A percentile compares a stretch with the other conserved stretches of the same genome.
phyloP scores from a whole-genome alignment of 2,888 invertebrate species.

The Caenorhabditis plicata region DNA sequence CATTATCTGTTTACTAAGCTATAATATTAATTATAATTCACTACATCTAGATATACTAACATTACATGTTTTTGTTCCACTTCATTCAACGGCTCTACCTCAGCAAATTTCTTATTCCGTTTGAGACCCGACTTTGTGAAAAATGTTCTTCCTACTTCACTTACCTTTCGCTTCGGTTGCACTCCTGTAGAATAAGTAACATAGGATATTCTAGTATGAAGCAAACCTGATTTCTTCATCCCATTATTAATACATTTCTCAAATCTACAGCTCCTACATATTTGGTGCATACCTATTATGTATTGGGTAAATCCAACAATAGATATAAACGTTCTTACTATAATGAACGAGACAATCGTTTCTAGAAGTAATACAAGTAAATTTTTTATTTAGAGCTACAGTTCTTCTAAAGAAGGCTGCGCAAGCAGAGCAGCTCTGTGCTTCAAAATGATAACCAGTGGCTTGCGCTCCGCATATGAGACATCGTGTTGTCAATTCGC shows the following conservation, averaged over 20 bases:
- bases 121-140: constrained; percentile 3
- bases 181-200: too few species aligned
- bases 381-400: constrained; percentile 48
- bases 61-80: constrained; percentile 12
- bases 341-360: constrained; percentile 48
- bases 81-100: constrained; percentile 12
- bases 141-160: constrained; percentile 24
- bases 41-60: too few species aligned
- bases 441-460: constrained; percentile 62
- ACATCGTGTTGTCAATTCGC: constrained; percentile 23
- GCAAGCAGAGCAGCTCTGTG: constrained; percentile 59
- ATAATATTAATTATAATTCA: too few species aligned
- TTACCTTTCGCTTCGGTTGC: constrained; percentile 37
- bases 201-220: too few species aligned
- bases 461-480: constrained; percentile 55
- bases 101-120: constrained; percentile 48
- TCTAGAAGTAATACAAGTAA: constrained; percentile 44
- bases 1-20: neutral
- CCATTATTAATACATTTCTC: constrained; percentile 52
- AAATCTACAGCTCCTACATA: constrained; percentile 57
- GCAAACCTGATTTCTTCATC: constrained; percentile 52
- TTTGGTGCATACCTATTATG: constrained; percentile 51
- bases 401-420: constrained; percentile 62
- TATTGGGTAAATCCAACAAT: neutral
- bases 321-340: constrained; percentile 21